Evolutionary conservation across 2,797 vertebrate species (phyloP), one percentile per base, ranked within the genome.

Genomic region (Fistularia tabacaria): DNA sequence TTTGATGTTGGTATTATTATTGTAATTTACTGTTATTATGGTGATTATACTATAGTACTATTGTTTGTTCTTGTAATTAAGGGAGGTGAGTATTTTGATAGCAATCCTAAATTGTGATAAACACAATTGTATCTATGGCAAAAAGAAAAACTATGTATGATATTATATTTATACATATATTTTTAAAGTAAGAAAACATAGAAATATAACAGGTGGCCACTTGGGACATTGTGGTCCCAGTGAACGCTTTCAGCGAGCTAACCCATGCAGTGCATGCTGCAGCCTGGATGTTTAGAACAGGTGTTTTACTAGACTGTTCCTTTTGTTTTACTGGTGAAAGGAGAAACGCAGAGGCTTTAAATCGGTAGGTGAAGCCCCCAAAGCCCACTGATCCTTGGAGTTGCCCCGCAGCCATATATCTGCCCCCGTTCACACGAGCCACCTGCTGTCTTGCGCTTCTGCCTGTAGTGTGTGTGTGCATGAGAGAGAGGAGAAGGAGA

Each of bases 201-300:
- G 10, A 10, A 40, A 3, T 64, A 37, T 14, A 37, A 8, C 7
- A 50, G 5, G 25, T 25, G 25, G 25, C 25, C 25, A 25, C 25
- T 13, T 39, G 8, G n/a, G 8, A 9, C 13, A 38, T 10, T 38
- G 3, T 10, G 51, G 54, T 38, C 46, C 54, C 38, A 38, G 15
- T 11, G 25, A 2, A 54, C 50, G 57, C 2, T 6, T 14, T 57
- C 60, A 56, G 63, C 70, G 56, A 55, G 47, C 62, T 57, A 72
- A 73, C 48, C 64, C 43, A 38, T 49, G 71, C 59, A 46, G n/a
- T 45, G 53, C 53, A n/a, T 12, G 59, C 63, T 64, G 49, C 58
- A 72, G 51, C 59, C 62, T 67, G 63, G 65, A 85, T 83, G 71
- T 75, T 66, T 57, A 74, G 65, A 82, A 84, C 85, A 87, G 79